phyloP scores from a whole-genome alignment of 2,797 vertebrate genomes.

The Varecia variegata region DNA sequence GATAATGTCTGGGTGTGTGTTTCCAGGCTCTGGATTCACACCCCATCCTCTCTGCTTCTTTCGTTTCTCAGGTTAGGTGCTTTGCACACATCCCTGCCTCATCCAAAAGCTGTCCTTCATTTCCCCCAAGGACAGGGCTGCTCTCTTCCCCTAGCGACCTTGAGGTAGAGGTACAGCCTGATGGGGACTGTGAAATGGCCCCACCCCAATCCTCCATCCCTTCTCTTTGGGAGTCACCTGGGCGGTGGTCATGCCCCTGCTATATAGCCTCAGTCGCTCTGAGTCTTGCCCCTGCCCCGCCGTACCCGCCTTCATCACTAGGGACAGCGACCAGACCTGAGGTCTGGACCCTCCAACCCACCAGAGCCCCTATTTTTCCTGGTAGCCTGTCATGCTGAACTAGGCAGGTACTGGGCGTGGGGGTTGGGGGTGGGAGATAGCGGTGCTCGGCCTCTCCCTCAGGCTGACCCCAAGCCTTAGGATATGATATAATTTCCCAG shows the following conservation, averaged over 20 bases:
- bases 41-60: not conserved
- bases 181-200: slow-evolving; percentile 23
- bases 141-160: slow-evolving; percentile 67
- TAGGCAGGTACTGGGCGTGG: not conserved
- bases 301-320: slow-evolving; percentile 67
- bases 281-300: not conserved
- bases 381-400: not conserved
- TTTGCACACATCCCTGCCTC: slow-evolving; percentile 15
- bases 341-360: not conserved
- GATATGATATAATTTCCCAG: slow-evolving; percentile 24
- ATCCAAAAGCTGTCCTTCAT: slow-evolving; percentile 64
- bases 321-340: slow-evolving; percentile 51
- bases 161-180: slow-evolving; percentile 52
- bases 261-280: not conserved
- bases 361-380: not conserved
- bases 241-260: not conserved
- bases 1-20: slow-evolving; percentile 20
- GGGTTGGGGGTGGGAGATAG: not conserved
- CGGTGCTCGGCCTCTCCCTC: not conserved
- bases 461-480: not conserved
- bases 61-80: not conserved
- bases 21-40: slow-evolving; percentile 33
- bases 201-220: slow-evolving; percentile 20
- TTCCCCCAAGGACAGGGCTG: slow-evolving; percentile 68
- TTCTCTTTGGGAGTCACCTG: slow-evolving; percentile 6